Percentiles rank a stretch among this genome's conserved stretches.
Conservation (phyloP, 2,888 invertebrate genomes). For the Phytoseiulus persimilis region DNA sequence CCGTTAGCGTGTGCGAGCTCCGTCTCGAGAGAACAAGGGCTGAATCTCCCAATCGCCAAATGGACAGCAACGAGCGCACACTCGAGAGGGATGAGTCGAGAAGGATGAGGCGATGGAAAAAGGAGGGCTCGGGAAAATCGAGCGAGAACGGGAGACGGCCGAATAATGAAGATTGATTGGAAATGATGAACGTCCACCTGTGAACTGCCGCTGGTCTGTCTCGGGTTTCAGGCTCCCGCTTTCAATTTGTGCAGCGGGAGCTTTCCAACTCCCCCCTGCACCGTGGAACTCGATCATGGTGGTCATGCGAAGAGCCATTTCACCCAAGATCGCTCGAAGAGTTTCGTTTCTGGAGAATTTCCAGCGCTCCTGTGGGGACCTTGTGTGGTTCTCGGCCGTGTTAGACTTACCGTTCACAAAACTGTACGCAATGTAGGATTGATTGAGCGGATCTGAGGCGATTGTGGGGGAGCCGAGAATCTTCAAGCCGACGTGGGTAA, state of each 20-base stretch:
- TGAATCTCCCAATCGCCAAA: background rate
- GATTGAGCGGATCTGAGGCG: too few species aligned
- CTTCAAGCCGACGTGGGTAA: background rate
- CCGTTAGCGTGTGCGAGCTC: background rate
- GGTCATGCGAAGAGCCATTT: too few species aligned
- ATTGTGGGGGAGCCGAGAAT: too few species aligned
- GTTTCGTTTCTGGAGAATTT: background rate
- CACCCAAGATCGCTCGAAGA: too few species aligned
- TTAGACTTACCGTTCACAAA: too few species aligned
- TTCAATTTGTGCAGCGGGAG: background rate
- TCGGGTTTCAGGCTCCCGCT: too few species aligned
- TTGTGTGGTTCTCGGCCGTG: too few species aligned
- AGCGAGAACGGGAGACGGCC: background rate
- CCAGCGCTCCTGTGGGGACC: background rate
- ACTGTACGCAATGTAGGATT: too few species aligned
- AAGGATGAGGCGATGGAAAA: background rate
- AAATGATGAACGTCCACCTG: background rate
- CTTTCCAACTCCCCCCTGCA: background rate
- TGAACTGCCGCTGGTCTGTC: background rate
- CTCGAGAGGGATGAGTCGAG: background rate
- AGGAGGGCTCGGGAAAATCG: background rate
- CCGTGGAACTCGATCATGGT: too few species aligned
- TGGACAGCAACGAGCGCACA: background rate
- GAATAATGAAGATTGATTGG: background rate
- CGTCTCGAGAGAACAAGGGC: background rate